Base-by-base conservation (phyloP, 2,113 vertebrate species). In the Dryoscopus gambensis region DNA sequence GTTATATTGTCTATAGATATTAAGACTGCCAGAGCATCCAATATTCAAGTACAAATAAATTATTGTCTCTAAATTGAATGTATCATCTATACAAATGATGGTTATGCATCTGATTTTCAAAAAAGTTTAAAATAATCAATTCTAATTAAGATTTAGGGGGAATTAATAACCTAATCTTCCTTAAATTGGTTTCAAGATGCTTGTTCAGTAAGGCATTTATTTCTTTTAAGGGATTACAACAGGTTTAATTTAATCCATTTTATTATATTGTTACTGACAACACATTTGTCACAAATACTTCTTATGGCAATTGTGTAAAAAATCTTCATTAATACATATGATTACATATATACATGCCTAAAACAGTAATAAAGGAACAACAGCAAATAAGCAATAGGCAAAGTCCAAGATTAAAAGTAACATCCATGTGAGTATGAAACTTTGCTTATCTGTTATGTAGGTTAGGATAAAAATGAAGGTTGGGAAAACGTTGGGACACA, bases 171-270 rank as follows among this genome's bases (percentile, higher is more conserved):
- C 27, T 89, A 82, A 89, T 88, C 69, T 75, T 87, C 22, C 50
- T 90, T 79, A 65, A 40, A 71, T 76, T 70, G 81, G 7, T 76
- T 90, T 93, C 53, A 68, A 83, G n/a, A 79, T 76, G 37, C 44
- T 60, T 28, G 11, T 78, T 88, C 53, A 79, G 31, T 56, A 94
- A 64, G n/a, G 33, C 17, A 56, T 79, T 92, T 88, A 10, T 67
- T 89, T 91, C 13, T 70, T 93, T 79, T 73, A 80, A 76, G 52
- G 40, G 52, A 84, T 79, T 69, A 83, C 16, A 81, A 67, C 25
- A 70, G 22, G 75, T 90, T 95, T 94, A 68, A 71, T 76, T 92
- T 90, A 95, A 88, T 83, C 46, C 37, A 31, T 71, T 73, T 73
- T 80, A 76, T 40, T 76, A 11, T 73, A 30, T 85, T 87, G 33